phyloP scores from a whole-genome alignment of 2,797 vertebrate genomes.

The Pogoniulus pusillus region DNA sequence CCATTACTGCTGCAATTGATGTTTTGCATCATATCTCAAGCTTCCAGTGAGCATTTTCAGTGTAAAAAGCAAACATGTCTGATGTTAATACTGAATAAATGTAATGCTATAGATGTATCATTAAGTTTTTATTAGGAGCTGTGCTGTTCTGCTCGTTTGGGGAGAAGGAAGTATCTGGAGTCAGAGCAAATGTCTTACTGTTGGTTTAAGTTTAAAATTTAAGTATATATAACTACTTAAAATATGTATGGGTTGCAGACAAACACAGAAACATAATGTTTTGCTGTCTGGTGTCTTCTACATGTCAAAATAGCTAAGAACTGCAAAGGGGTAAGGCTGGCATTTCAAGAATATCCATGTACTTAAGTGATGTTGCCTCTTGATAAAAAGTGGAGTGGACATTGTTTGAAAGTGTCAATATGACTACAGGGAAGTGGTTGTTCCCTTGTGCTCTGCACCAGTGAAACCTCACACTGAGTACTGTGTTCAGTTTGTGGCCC shows the following conservation, averaged over 20 bases:
- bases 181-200: not conserved
- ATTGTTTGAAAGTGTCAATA: not conserved
- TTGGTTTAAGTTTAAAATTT: not conserved
- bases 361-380: not conserved
- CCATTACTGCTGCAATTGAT: not conserved
- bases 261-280: not conserved
- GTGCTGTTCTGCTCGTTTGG: not conserved
- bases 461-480: no score
- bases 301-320: not conserved
- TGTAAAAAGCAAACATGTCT: not conserved
- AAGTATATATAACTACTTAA: not conserved
- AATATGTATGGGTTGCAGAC: not conserved
- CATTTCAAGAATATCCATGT: not conserved
- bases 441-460: no score
- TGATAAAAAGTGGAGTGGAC: not conserved
- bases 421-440: not conserved
- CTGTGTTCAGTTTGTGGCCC: no score
- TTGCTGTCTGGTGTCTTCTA: not conserved
- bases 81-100: not conserved
- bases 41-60: slow-evolving; percentile 4
- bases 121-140: slow-evolving; percentile 31
- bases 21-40: not conserved
- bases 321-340: not conserved
- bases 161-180: not conserved
- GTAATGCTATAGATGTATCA: not conserved